Percentiles rank a stretch among this genome's conserved stretches.
Conservation (phyloP, 2,888 invertebrate species). For the Phortica magna region DNA sequence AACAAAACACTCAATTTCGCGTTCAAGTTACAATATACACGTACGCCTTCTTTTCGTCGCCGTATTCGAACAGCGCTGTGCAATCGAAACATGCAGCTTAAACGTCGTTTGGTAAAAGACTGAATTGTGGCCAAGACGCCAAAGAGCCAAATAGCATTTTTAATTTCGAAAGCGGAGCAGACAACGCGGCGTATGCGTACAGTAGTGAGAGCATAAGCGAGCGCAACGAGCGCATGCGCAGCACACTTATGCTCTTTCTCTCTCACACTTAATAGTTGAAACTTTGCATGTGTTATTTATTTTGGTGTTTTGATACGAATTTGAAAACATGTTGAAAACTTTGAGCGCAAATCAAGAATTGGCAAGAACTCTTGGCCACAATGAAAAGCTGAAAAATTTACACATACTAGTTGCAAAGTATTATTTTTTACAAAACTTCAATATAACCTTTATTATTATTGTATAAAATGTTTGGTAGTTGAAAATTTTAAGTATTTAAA, state of each 20-base stretch:
- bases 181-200: conserved; percentile 45
- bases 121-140: conserved; percentile 50
- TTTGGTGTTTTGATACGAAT: neutral
- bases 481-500: no score
- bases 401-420: neutral
- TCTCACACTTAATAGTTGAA: neutral
- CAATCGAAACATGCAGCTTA: conserved; percentile 58
- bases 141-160: conserved; percentile 43
- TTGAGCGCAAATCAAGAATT: neutral
- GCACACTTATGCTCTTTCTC: neutral
- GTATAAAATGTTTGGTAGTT: no score
- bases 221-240: neutral
- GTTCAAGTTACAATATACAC: neutral
- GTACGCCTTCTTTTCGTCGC: conserved; percentile 23
- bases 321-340: neutral
- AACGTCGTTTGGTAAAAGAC: conserved; percentile 57
- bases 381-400: neutral
- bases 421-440: neutral
- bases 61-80: conserved; percentile 26
- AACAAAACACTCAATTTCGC: neutral
- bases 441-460: no score
- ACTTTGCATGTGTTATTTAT: no score
- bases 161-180: conserved; percentile 55
- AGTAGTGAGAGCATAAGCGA: neutral
- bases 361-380: no score